phyloP scores from a whole-genome alignment of 2,113 vertebrate species.

The Dendropsophus ebraccatus region DNA sequence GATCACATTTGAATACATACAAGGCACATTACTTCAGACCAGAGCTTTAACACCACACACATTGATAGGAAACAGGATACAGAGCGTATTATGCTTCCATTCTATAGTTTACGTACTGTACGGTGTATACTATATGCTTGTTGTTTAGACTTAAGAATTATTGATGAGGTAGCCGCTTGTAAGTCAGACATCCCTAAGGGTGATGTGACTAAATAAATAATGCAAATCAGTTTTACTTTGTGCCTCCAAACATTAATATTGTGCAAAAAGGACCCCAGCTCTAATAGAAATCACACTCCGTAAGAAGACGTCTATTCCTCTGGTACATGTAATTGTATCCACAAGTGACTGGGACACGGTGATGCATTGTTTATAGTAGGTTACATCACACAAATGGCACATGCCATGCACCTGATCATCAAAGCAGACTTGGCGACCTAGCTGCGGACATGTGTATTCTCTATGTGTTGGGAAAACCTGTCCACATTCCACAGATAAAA shows the following conservation, averaged over 20 bases:
- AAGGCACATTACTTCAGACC: background rate
- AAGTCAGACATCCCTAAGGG: slow-evolving; percentile 13
- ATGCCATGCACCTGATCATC: slow-evolving; percentile 17
- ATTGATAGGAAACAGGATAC: background rate
- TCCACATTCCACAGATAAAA: slow-evolving; percentile 36
- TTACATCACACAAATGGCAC: slow-evolving; percentile 18
- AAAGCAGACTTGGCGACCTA: background rate
- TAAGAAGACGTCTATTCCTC: background rate
- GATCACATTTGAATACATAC: background rate
- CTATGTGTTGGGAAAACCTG: slow-evolving; percentile 6
- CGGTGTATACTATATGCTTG: background rate
- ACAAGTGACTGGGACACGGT: background rate
- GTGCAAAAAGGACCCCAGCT: background rate
- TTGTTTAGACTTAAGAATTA: background rate
- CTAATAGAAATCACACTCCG: background rate
- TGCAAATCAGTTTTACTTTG: slow-evolving; percentile 17
- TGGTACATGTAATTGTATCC: background rate
- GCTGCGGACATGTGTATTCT: slow-evolving; percentile 4
- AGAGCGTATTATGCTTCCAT: background rate
- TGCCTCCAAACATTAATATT: background rate
- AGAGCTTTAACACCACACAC: background rate
- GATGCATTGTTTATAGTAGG: slow-evolving; percentile 18
- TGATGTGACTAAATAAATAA: slow-evolving; percentile 35
- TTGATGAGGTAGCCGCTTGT: background rate
- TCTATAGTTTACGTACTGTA: no score